A percentile compares a stretch with the other conserved stretches of the same genome.
phyloP scores from a whole-genome alignment of 2,113 vertebrate species.

The Eulemur rufifrons region DNA sequence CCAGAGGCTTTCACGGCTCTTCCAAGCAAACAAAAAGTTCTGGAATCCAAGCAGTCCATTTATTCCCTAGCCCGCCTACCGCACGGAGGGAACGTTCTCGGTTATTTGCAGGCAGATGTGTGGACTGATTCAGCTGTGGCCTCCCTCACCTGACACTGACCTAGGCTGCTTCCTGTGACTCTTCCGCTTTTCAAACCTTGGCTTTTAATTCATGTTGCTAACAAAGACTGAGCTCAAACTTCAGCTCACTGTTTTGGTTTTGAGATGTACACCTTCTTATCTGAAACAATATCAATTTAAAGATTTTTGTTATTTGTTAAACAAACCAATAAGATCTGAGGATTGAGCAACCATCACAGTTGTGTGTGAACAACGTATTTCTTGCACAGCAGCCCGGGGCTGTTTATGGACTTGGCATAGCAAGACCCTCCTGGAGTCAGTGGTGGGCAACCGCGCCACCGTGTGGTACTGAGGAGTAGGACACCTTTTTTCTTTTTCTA shows the following conservation, averaged over 20 bases:
- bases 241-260: conserved; percentile 12
- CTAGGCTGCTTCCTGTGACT: not conserved
- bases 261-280: conserved; percentile 31
- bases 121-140: not conserved
- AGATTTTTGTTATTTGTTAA: not conserved
- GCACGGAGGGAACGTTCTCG: not conserved
- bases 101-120: not conserved
- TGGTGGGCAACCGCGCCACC: not conserved
- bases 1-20: not conserved
- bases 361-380: not conserved
- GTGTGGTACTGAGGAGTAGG: not conserved
- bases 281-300: not conserved
- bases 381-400: not conserved
- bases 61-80: not conserved
- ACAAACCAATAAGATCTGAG: not conserved
- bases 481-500: not conserved
- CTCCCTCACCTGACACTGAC: not conserved
- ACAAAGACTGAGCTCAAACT: not conserved
- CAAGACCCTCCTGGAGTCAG: not conserved
- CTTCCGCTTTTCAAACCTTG: conserved; percentile 3
- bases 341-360: not conserved
- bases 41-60: not conserved
- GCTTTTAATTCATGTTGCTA: not conserved
- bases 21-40: not conserved
- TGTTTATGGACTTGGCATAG: not conserved